Base-by-base conservation (phyloP, 2,888 invertebrate species). In the Eumerus sabulonum region DNA sequence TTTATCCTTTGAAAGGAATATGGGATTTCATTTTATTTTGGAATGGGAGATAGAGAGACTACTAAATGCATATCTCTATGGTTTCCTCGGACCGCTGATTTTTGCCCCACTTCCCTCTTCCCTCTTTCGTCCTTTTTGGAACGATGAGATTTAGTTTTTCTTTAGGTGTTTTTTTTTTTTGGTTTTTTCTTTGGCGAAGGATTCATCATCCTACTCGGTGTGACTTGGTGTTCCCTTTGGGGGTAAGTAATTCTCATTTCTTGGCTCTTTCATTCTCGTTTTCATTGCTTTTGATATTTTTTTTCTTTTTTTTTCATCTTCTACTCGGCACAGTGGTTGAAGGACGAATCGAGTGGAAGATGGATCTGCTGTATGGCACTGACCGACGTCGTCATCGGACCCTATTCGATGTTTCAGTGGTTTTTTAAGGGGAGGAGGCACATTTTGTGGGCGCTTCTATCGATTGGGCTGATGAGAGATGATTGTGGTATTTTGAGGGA, bases 311-410 rank as follows among this genome's bases (percentile, higher is more conserved):
- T 40, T 40, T 57, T 51, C 42, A 59, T 53, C 67, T 67, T 71
- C 63, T 38, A 16, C 42, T 62, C 19, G 19, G 54, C 27, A 27
- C 7, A 27, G 27, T 27, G 73, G 73, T 68, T 79, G 74, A 79
- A 74, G 79, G 74, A 79, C 79, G 79, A 79, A 70, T 79, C 54
- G 59, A 79, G 51, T 74, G 64, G 59, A 70, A 68, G 71, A 73
- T 74, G 59, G 54, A 77, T 77, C 57, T 72, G 27, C 7, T 40
- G 47, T 42, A 47, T 50, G 42, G 53, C 35, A 18, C 17, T 51
- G 51, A 67, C 40, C 18, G 47, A 54, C 48, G 54, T 36, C 45
- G 53, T n/a, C 18, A 40, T 11, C 42, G 54, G n/a, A 3, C 9
- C 50, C n/a, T 27, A 2, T 2, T 27, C 27, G 27, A 27, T 27